Percentiles rank a stretch among this genome's conserved stretches.
Evolutionary conservation across 2,888 invertebrate species (phyloP).

Genomic region (Pegoplata infirma): DNA sequence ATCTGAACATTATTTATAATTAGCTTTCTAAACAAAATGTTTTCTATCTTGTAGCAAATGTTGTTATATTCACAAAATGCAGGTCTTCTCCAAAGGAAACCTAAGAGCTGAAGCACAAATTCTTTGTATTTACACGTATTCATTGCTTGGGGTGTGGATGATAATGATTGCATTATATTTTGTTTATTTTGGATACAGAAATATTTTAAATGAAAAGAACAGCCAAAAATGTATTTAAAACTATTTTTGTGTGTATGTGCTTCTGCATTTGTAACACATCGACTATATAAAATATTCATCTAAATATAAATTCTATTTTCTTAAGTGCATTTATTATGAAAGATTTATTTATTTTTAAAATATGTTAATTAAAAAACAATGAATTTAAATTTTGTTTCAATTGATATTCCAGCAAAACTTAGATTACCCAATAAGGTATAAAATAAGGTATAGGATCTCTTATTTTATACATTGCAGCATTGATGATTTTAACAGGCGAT

Average conservation of each 20-base stretch:
- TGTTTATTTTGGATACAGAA: constrained; percentile 4
- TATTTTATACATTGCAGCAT: too few relatives aligned
- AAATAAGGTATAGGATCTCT: too few relatives aligned
- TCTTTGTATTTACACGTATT: not conserved
- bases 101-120: not conserved
- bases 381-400: too few relatives aligned
- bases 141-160: constrained; percentile 11
- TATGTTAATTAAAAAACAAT: not conserved
- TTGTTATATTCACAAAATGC: not conserved
- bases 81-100: constrained; percentile 19
- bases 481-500: too few relatives aligned
- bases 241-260: too few relatives aligned
- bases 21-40: constrained; percentile 2
- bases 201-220: not conserved
- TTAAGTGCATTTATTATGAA: not conserved
- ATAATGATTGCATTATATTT: constrained; percentile 18
- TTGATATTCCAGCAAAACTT: too few relatives aligned
- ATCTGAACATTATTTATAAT: constrained; percentile 5
- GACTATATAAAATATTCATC: not conserved
- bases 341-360: not conserved
- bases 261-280: not conserved
- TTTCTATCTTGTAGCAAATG: not conserved
- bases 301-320: too few relatives aligned
- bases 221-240: not conserved
- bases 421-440: too few relatives aligned